Evolutionary conservation across 2,888 invertebrate species (phyloP).

Genomic region (Ptilodon capucinus): DNA sequence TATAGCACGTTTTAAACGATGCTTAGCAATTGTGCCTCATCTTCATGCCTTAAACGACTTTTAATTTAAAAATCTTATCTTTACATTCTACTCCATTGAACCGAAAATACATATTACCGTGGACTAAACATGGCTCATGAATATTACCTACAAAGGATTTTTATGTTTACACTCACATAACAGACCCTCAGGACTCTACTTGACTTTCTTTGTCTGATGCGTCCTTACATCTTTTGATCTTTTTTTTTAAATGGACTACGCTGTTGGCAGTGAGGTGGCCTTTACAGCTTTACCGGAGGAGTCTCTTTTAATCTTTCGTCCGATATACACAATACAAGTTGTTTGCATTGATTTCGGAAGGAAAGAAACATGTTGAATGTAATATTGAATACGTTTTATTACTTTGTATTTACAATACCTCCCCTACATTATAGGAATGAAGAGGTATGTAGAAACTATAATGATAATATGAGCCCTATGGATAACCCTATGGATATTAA

Average conservation of each 20-base stretch:
- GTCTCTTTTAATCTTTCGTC: background rate
- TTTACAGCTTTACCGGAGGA: no score
- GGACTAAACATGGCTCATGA: no score
- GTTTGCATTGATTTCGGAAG: background rate
- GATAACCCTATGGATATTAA: no score
- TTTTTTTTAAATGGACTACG: no score
- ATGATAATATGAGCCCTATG: no score
- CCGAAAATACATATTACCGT: no score
- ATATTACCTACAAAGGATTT: background rate
- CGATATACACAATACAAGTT: background rate
- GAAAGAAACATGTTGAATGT: background rate
- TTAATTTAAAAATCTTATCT: background rate
- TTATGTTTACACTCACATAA: background rate
- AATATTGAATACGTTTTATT: background rate
- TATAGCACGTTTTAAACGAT: no score
- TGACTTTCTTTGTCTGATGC: background rate
- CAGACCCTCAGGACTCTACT: background rate
- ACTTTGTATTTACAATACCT: background rate
- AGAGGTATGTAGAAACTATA: no score
- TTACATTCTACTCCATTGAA: background rate
- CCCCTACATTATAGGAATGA: background rate
- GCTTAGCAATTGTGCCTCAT: no score
- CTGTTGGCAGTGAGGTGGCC: no score
- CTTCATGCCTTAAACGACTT: no score
- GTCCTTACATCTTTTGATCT: background rate